Evolutionary conservation across 2,797 vertebrate species (phyloP).

Genomic region (Paratrypauchen microcephalus): DNA sequence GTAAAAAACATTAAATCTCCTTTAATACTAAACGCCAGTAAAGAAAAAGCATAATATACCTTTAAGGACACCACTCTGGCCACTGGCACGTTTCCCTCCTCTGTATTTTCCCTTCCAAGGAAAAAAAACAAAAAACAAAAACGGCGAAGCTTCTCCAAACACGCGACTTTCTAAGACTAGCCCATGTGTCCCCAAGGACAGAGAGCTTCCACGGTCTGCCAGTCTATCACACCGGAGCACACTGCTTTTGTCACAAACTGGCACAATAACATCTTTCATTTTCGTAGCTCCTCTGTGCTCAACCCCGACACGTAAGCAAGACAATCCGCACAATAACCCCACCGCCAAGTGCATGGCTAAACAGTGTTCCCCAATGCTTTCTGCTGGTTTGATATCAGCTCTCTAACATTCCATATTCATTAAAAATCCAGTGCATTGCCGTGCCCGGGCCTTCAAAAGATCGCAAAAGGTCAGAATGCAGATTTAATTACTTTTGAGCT

Average conservation of each 20-base stretch:
- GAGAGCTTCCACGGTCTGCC: slow-evolving; percentile 64
- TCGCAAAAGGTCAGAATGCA: slow-evolving; percentile 50
- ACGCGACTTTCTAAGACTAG: slow-evolving; percentile 50
- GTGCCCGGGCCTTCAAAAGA: slow-evolving; percentile 42
- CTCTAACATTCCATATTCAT: slow-evolving; percentile 46
- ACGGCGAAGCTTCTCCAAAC: slow-evolving; percentile 59
- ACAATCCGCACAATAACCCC: slow-evolving; percentile 65
- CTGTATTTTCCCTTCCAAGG: slow-evolving; percentile 18
- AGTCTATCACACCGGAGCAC: slow-evolving; percentile 72
- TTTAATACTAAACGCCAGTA: no score
- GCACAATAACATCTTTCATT: slow-evolving; percentile 72
- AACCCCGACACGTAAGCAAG: slow-evolving; percentile 39
- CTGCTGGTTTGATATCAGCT: slow-evolving; percentile 54
- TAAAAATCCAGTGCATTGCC: slow-evolving; percentile 40
- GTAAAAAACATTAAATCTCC: no score
- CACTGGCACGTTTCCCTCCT: slow-evolving; percentile 29
- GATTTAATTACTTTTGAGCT: slow-evolving; percentile 57
- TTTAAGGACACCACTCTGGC: slow-evolving; percentile 33
- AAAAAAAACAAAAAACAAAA: slow-evolving; percentile 34
- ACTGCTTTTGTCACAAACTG: slow-evolving; percentile 74
- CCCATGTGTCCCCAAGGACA: slow-evolving; percentile 61
- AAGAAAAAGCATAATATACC: no score
- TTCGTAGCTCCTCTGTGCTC: slow-evolving; percentile 59
- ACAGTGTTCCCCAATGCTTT: slow-evolving; percentile 47
- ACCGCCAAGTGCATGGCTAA: slow-evolving; percentile 52